phyloP scores from a whole-genome alignment of 2,888 invertebrate genomes.

The Geotrupes spiniger region DNA sequence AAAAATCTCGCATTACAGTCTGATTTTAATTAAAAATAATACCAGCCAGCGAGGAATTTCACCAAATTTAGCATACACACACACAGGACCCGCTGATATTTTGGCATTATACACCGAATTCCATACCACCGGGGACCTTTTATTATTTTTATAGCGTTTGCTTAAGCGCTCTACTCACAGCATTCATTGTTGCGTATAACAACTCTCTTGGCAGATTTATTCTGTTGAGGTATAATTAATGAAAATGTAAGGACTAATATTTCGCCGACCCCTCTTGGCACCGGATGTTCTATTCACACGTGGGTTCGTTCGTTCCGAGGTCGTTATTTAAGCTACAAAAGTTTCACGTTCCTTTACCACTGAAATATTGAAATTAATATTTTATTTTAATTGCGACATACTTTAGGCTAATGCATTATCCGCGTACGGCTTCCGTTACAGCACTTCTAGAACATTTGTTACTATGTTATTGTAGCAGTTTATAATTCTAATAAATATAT shows the following conservation, averaged over 20 bases:
- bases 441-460: no score
- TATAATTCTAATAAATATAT: no score
- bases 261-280: slow-evolving; percentile 5
- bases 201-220: slow-evolving; percentile 9
- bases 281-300: slow-evolving; percentile 8
- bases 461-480: no score
- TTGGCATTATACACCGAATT: slow-evolving; percentile 5
- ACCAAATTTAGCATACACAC: no score
- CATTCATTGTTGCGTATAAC: slow-evolving; percentile 24
- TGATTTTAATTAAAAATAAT: no score
- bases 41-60: no score
- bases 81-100: slow-evolving; percentile 5
- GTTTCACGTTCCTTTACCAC: slow-evolving; percentile 4
- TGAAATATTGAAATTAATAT: slow-evolving; percentile 8
- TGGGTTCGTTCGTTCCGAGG: slow-evolving; percentile 4
- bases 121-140: slow-evolving; percentile 1
- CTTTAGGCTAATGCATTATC: not conserved
- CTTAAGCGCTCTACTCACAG: slow-evolving; percentile 18
- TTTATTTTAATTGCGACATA: slow-evolving; percentile 7
- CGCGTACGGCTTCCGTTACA: no score
- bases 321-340: slow-evolving; percentile 7
- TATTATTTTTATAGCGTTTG: slow-evolving; percentile 20
- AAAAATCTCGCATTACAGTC: no score
- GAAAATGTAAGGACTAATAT: slow-evolving; percentile 7
- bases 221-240: slow-evolving; percentile 7